These are phyloP conservation scores for Idaea aversata DNA, from an alignment of 2,888 invertebrate genomes.

Conservation along the genomic window DNA sequence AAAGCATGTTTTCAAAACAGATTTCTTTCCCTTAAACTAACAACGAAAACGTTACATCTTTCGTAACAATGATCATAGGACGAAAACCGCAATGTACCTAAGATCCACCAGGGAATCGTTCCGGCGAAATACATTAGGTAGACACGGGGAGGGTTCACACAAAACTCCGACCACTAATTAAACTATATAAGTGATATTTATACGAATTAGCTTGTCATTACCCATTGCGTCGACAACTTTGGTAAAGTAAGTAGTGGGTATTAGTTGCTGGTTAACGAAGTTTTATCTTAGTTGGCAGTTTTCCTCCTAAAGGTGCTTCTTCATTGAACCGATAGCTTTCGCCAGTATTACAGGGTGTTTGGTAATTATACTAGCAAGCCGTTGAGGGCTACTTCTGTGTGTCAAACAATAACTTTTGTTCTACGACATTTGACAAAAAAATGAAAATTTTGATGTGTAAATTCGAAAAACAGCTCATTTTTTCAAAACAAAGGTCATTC, in stretches of 20 bases:
- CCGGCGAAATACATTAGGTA: conserved; percentile 44
- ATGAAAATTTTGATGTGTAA: too few relatives aligned
- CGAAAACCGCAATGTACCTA: conserved; percentile 31
- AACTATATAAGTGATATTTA: conserved; percentile 57
- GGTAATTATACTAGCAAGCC: too few relatives aligned
- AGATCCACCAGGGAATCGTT: conserved; percentile 44
- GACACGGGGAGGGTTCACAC: conserved; percentile 12
- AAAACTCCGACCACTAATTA: conserved; percentile 49
- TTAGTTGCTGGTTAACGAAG: conserved; percentile 6
- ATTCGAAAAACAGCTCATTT: too few relatives aligned
- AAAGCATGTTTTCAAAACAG: too few relatives aligned
- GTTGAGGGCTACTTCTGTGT: too few relatives aligned
- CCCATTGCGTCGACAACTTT: conserved; percentile 7
- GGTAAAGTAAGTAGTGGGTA: conserved; percentile 16
- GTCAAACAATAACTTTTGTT: too few relatives aligned
- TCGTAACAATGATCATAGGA: conserved; percentile 32
- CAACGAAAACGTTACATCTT: conserved; percentile 6
- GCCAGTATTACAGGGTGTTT: too few relatives aligned
- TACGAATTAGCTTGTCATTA: conserved; percentile 36
- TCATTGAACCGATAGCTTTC: not conserved
- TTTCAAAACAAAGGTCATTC: too few relatives aligned
- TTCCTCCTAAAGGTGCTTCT: not conserved
- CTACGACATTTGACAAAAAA: too few relatives aligned
- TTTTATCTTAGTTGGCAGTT: not conserved
- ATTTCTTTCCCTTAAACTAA: not conserved